phyloP scores from a whole-genome alignment of 2,888 invertebrate species.

The Arrhopalites spinosus region DNA sequence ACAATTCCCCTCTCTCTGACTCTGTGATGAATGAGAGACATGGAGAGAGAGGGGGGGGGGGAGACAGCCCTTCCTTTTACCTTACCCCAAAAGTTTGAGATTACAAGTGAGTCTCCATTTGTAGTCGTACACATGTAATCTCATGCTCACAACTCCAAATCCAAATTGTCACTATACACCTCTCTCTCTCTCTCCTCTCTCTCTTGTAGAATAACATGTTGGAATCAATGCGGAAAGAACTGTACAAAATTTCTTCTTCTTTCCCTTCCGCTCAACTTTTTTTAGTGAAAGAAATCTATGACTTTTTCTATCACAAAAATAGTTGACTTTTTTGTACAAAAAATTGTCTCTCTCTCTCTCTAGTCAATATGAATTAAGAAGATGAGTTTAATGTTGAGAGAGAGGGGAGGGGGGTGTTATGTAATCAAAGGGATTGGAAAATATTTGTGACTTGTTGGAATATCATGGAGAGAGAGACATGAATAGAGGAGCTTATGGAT shows the following conservation, averaged over 20 bases:
- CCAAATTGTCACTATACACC: not conserved
- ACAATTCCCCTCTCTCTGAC: no score
- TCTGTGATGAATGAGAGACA: no score
- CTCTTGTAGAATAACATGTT: slow-evolving; percentile 5
- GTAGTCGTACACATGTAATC: not conserved
- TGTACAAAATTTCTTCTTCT: not conserved
- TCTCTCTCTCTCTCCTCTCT: no score
- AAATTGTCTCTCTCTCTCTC: not conserved
- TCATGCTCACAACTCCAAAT: not conserved
- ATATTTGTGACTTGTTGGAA: no score
- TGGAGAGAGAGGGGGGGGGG: no score
- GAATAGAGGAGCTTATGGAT: slow-evolving; percentile 3
- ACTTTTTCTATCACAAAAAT: no score
- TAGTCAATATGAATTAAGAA: not conserved
- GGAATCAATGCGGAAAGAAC: not conserved
- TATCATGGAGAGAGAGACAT: no score
- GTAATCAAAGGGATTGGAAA: not conserved
- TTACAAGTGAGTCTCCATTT: not conserved
- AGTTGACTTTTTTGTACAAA: no score
- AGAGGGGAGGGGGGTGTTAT: not conserved
- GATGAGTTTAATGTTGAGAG: not conserved
- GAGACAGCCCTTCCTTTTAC: not conserved
- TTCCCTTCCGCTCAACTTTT: no score
- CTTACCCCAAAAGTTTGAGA: not conserved
- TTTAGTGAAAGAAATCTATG: no score